Evolutionary conservation across 2,888 invertebrate species (phyloP).

Genomic region (Ashinkailepas kermadecensis): DNA sequence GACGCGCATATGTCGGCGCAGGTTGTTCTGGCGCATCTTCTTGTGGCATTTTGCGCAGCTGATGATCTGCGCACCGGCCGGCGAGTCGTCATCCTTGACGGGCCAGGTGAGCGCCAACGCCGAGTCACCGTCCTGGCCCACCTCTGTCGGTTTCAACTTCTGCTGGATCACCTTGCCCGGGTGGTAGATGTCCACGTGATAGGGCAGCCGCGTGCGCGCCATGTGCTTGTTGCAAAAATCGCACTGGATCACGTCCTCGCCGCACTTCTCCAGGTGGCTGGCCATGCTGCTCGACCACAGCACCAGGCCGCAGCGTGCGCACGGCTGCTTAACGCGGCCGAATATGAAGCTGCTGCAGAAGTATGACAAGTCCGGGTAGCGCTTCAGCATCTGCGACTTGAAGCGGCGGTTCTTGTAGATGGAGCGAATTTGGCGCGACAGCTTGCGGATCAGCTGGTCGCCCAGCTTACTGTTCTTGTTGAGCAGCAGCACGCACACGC

Average conservation of each 20-base stretch:
- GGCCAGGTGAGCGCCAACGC: not conserved
- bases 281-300: conserved; percentile 22
- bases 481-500: conserved; percentile 21
- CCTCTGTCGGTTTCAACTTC: not conserved
- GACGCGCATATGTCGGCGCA: conserved; percentile 22
- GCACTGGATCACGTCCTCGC: conserved; percentile 21
- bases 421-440: conserved; percentile 13
- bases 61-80: conserved; percentile 7
- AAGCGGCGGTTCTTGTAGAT: conserved; percentile 23
- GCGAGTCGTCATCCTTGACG: not conserved
- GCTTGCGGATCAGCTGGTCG: not conserved
- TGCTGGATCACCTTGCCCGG: conserved; percentile 22
- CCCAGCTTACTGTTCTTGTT: conserved; percentile 6
- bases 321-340: conserved; percentile 23
- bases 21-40: conserved; percentile 24
- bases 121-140: not conserved
- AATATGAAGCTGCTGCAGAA: conserved; percentile 24
- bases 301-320: conserved; percentile 9
- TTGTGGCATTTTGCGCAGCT: conserved; percentile 5
- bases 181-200: conserved; percentile 21
- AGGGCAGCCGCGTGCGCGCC: conserved; percentile 23
- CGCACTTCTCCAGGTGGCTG: conserved; percentile 22
- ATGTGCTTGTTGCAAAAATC: conserved; percentile 23
- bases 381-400: conserved; percentile 23
- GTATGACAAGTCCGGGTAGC: conserved; percentile 20